Evolutionary conservation across 2,888 invertebrate species (phyloP).

Genomic region (Druceiella hillmani): DNA sequence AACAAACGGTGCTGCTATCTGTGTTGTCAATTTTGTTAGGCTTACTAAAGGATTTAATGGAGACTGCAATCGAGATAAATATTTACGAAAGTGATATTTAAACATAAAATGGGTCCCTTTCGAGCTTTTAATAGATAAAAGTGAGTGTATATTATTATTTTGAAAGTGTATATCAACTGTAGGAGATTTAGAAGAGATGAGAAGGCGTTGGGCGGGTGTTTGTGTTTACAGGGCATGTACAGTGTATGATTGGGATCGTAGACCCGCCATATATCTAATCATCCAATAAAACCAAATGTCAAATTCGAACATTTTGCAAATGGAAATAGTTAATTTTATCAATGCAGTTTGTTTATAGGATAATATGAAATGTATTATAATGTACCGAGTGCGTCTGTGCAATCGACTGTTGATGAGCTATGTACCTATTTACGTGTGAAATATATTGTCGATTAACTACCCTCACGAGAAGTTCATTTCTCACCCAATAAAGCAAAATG

Average conservation of each 20-base stretch:
- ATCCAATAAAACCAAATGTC: constrained; percentile 49
- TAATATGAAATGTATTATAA: too few species aligned
- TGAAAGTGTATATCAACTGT: constrained; percentile 6
- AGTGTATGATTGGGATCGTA: constrained; percentile 4
- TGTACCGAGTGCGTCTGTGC: too few species aligned
- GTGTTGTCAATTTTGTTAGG: constrained; percentile 74
- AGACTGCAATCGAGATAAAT: constrained; percentile 59
- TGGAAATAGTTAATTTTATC: too few species aligned
- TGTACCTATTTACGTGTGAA: too few species aligned
- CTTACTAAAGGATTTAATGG: constrained; percentile 58
- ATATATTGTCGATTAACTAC: too few species aligned
- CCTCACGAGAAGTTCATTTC: too few species aligned
- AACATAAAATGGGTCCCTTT: constrained; percentile 39
- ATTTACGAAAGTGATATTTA: constrained; percentile 49
- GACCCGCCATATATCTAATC: constrained; percentile 50
- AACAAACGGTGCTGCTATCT: constrained; percentile 68
- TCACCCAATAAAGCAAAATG: too few species aligned
- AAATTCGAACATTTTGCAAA: too few species aligned
- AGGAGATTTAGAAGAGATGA: constrained; percentile 4
- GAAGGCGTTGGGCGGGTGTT: constrained; percentile 25
- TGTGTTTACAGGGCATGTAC: constrained; percentile 24
- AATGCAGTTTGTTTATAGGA: too few species aligned
- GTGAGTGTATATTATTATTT: constrained; percentile 29
- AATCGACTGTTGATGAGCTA: too few species aligned
- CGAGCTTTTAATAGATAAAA: constrained; percentile 26